phyloP scores from a whole-genome alignment of 2,113 vertebrate species.

The Actinemys pallida region DNA sequence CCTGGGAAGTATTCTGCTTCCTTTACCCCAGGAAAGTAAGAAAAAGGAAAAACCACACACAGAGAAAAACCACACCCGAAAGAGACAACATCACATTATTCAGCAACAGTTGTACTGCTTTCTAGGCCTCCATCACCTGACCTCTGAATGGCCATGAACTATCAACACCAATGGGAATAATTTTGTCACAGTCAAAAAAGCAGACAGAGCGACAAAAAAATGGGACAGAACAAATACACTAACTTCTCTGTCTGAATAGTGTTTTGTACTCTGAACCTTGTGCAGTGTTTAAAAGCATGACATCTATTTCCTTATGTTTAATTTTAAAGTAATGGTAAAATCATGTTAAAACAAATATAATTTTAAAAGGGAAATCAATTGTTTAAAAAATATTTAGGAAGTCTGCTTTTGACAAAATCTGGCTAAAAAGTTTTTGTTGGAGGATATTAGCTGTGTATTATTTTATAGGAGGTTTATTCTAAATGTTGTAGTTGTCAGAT shows the following conservation, averaged over 20 bases:
- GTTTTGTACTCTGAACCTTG: not conserved
- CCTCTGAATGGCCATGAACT: not conserved
- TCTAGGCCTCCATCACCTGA: not conserved
- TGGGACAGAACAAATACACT: not conserved
- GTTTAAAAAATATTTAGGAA: not conserved
- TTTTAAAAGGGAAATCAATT: not conserved
- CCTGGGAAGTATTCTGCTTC: not conserved
- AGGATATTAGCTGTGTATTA: conserved; percentile 32
- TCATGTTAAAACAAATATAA: not conserved
- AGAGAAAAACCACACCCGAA: not conserved
- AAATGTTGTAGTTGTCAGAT: conserved; percentile 69
- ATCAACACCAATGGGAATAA: not conserved
- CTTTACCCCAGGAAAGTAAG: not conserved
- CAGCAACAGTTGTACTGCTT: conserved; percentile 42
- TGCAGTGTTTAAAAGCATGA: not conserved
- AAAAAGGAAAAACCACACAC: not conserved
- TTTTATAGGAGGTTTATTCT: conserved; percentile 14
- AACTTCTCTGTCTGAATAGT: not conserved
- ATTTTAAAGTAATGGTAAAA: not conserved
- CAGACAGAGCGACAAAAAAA: not conserved
- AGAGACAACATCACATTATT: conserved; percentile 20
- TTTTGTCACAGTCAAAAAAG: not conserved
- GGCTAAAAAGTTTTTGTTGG: conserved; percentile 19
- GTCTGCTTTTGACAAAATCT: not conserved
- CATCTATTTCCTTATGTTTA: not conserved